A percentile compares a stretch with the other conserved stretches of the same genome.
These are phyloP conservation scores for Nyctereutes procyonoides DNA, from an alignment of 2,113 vertebrate species.

Conservation along the genomic window DNA sequence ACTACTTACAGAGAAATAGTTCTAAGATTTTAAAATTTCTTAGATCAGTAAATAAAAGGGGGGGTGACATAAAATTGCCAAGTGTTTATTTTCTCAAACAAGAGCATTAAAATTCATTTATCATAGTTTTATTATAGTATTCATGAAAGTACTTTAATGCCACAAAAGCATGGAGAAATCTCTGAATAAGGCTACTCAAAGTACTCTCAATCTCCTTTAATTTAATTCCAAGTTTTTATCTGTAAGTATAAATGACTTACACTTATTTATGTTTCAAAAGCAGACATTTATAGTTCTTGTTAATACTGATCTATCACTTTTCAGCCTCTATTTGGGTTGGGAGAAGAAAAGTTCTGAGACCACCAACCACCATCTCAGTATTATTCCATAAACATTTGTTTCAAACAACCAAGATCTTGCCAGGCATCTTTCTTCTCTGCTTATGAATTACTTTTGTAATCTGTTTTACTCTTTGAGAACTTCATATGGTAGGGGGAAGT, in stretches of 20 bases:
- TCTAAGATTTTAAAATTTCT: constrained; percentile 11
- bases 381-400: neutral
- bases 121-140: neutral
- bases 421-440: neutral
- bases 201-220: constrained; percentile 25
- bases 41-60: neutral
- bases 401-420: constrained; percentile 9
- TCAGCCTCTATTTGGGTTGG: neutral
- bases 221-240: neutral
- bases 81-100: neutral
- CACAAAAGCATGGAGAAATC: neutral
- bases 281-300: constrained; percentile 14
- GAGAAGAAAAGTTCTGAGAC: neutral
- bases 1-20: neutral
- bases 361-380: neutral
- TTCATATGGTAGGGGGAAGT: neutral
- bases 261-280: constrained; percentile 1
- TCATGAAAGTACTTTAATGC: constrained; percentile 41
- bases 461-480: neutral
- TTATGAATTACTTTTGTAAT: constrained; percentile 35
- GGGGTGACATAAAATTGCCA: neutral
- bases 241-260: neutral
- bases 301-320: neutral
- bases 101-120: constrained; percentile 20
- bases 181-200: constrained; percentile 25